phyloP scores from a whole-genome alignment of 2,797 vertebrate genomes.

The Setipinna tenuifilis region DNA sequence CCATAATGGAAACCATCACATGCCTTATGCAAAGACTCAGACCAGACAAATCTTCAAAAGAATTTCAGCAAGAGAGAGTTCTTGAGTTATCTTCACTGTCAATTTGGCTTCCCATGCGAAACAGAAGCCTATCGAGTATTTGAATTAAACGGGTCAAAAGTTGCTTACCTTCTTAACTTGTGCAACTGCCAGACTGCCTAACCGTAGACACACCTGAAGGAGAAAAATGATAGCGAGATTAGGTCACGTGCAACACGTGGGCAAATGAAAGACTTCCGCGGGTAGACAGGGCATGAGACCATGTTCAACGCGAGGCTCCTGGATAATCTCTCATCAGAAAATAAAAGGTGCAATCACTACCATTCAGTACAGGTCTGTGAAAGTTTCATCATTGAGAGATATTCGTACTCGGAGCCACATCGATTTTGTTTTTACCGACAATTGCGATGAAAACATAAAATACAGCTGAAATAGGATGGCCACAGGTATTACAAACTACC shows the following conservation, averaged over 20 bases:
- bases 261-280: too few species aligned
- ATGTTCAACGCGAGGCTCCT: not conserved
- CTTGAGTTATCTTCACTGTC: not conserved
- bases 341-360: not conserved
- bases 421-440: not conserved
- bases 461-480: not conserved
- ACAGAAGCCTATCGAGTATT: too few species aligned
- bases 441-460: not conserved
- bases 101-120: not conserved
- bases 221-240: too few species aligned
- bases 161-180: too few species aligned
- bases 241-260: too few species aligned
- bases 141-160: too few species aligned
- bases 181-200: too few species aligned
- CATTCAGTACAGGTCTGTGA: conserved; percentile 24
- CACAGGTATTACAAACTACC: not conserved
- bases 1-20: too few species aligned
- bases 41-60: not conserved
- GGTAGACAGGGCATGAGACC: not conserved
- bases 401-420: not conserved
- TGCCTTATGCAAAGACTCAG: not conserved
- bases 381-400: conserved; percentile 5
- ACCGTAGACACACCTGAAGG: too few species aligned
- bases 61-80: conserved; percentile 24
- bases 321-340: conserved; percentile 11